A percentile compares a stretch with the other conserved stretches of the same genome.
Evolutionary conservation across 2,113 vertebrate genomes (phyloP).

Genomic region (Perccottus glenii): DNA sequence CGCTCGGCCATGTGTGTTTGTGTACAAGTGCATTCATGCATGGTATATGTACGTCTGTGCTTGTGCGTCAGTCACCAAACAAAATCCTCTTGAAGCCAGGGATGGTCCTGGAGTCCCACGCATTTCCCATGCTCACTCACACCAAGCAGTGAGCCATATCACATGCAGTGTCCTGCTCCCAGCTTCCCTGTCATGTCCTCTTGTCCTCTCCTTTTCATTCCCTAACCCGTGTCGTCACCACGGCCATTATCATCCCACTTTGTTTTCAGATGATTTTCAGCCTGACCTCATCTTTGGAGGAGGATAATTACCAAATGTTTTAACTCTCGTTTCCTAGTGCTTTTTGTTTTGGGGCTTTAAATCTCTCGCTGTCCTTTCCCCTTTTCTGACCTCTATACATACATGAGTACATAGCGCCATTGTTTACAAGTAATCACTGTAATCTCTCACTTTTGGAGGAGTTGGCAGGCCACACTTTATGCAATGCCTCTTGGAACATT

Average conservation of each 20-base stretch:
- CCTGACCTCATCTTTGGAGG: conserved; percentile 71
- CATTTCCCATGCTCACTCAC: conserved; percentile 82
- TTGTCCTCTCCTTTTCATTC: conserved; percentile 57
- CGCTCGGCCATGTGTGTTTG: conserved; percentile 18
- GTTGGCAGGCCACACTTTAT: conserved; percentile 51
- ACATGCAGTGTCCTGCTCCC: conserved; percentile 34
- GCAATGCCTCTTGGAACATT: conserved; percentile 60
- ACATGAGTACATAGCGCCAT: conserved; percentile 48
- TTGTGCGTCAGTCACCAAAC: conserved; percentile 54
- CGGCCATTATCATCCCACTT: conserved; percentile 66
- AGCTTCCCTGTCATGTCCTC: conserved; percentile 58
- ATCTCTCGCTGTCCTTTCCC: conserved; percentile 33
- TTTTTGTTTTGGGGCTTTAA: conserved; percentile 46
- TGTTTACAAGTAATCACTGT: conserved; percentile 52
- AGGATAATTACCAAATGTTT: conserved; percentile 77
- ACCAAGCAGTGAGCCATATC: conserved; percentile 75
- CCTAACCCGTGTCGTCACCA: conserved; percentile 41
- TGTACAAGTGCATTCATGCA: conserved; percentile 17
- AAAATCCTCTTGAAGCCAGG: conserved; percentile 57
- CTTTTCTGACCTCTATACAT: conserved; percentile 37
- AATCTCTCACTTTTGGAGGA: conserved; percentile 55
- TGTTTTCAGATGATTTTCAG: conserved; percentile 72
- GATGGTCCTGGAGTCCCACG: conserved; percentile 75
- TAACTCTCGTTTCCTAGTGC: conserved; percentile 64
- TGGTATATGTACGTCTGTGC: conserved; percentile 13